A percentile compares a stretch with the other conserved stretches of the same genome.
phyloP scores from a whole-genome alignment of 2,113 vertebrate species.

The Anarhynchus alexandrinus region DNA sequence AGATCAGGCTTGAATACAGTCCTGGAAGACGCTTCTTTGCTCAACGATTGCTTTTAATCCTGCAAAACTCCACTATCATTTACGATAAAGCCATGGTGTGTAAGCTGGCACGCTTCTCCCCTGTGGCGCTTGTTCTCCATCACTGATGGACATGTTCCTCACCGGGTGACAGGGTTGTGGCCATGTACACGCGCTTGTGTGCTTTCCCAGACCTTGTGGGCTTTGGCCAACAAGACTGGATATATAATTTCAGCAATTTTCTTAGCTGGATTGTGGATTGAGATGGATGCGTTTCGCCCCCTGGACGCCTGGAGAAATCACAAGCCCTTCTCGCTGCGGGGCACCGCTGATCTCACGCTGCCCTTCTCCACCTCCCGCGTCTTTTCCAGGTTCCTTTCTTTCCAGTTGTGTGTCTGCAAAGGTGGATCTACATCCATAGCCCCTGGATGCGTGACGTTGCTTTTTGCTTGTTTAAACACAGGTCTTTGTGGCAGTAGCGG shows the following conservation, averaged over 20 bases:
- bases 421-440: neutral
- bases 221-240: neutral
- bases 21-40: neutral
- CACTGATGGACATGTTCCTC: neutral
- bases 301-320: too few relatives aligned
- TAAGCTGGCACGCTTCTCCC: neutral
- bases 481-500: neutral
- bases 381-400: neutral
- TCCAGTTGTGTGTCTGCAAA: neutral
- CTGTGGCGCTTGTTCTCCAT: neutral
- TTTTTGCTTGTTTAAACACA: neutral
- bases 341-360: neutral
- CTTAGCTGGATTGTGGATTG: neutral
- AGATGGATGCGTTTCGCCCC: neutral
- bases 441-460: neutral
- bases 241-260: neutral
- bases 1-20: neutral
- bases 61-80: rapidly evolving
- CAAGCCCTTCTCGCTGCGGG: too few relatives aligned
- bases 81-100: neutral
- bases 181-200: neutral
- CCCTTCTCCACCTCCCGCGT: neutral
- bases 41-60: rapidly evolving
- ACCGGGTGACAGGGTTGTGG: neutral
- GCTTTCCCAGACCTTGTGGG: neutral